Evolutionary conservation across 2,113 vertebrate genomes (phyloP).

Genomic region (Prionailurus viverrinus): DNA sequence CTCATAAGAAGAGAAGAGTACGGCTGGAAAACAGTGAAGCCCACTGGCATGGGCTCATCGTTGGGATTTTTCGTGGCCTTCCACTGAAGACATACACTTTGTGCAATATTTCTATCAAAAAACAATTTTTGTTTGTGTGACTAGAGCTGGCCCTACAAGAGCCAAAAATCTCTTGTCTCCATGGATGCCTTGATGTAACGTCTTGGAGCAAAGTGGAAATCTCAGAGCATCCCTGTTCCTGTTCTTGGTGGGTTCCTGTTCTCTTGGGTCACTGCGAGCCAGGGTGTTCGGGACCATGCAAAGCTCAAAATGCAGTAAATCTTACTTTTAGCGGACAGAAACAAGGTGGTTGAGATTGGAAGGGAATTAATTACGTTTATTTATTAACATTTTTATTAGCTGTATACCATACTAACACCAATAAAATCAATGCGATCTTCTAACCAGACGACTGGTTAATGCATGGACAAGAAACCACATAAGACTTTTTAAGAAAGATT

Average conservation of each 20-base stretch:
- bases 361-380: neutral
- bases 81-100: neutral
- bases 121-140: neutral
- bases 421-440: neutral
- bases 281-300: neutral
- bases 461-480: constrained; percentile 68
- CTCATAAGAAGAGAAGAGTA: neutral
- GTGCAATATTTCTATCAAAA: neutral
- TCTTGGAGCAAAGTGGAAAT: neutral
- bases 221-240: neutral
- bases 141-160: neutral
- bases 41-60: neutral
- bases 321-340: neutral
- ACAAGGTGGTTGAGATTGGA: neutral
- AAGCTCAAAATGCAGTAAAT: neutral
- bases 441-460: constrained; percentile 63
- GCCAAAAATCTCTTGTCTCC: neutral
- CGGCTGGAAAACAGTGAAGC: neutral
- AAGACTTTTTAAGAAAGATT: constrained; percentile 36
- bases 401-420: neutral
- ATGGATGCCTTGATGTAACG: neutral
- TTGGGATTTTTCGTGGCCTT: neutral
- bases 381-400: constrained; percentile 8
- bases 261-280: neutral
- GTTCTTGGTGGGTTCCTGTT: neutral